phyloP scores from a whole-genome alignment of 2,113 vertebrate genomes.

The Hemibagrus wyckioides region DNA sequence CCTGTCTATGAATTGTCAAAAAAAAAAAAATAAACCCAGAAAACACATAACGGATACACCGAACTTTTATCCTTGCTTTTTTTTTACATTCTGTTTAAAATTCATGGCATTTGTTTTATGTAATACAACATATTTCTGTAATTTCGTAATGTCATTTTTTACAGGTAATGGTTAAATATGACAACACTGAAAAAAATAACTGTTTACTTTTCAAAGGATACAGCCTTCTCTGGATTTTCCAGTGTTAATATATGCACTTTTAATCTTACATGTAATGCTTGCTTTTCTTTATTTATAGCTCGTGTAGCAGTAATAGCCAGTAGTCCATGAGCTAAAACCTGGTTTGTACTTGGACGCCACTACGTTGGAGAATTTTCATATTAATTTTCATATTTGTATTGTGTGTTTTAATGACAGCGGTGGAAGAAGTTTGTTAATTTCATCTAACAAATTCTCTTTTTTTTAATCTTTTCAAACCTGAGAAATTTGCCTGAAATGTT shows the following conservation, averaged over 20 bases:
- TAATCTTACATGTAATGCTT: conserved; percentile 98
- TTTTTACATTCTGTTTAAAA: conserved; percentile 82
- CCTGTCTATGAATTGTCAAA: conserved; percentile 98
- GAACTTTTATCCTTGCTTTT: conserved; percentile 93
- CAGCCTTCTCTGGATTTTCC: conserved; percentile 99
- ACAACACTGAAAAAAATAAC: conserved; percentile 94
- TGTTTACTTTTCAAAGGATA: conserved; percentile 99
- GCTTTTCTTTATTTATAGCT: conserved; percentile 96
- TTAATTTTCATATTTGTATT: conserved; percentile 73
- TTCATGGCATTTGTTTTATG: conserved; percentile 63
- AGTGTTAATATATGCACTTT: conserved; percentile 90
- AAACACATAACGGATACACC: conserved; percentile 92
- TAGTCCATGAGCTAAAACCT: conserved; percentile 99
- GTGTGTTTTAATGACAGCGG: conserved; percentile 74
- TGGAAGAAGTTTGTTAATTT: conserved; percentile 73
- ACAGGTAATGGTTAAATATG: conserved; percentile 98
- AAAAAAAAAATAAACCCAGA: conserved; percentile 46
- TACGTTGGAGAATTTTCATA: conserved; percentile 74
- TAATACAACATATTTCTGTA: conserved; percentile 84
- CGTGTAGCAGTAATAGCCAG: conserved; percentile 91
- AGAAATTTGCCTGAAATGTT: conserved; percentile 76
- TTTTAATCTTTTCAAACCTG: conserved; percentile 69
- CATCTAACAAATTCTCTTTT: conserved; percentile 74
- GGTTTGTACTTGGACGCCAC: conserved; percentile 82
- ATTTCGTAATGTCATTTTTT: conserved; percentile 96